Evolutionary conservation across 2,113 vertebrate species (phyloP), one percentile per base, ranked within the genome.

Genomic region (Rhinolophus ferrumequinum): DNA sequence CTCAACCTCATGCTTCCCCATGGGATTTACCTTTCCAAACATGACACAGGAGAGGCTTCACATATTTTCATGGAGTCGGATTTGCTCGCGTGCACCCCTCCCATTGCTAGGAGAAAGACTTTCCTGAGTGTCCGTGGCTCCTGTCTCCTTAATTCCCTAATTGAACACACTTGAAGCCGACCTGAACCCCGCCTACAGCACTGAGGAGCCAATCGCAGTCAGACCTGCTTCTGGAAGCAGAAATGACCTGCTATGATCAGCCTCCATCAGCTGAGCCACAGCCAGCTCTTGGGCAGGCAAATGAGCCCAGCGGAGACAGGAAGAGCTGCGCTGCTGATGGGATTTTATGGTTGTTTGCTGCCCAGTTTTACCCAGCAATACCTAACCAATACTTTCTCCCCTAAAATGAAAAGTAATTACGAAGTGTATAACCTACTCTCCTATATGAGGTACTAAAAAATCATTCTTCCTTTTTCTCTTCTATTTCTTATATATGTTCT

Each of bases 101-200:
- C 35, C 54, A 19, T 41, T 64, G 13, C 18, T n/a, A 3, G 4
- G 6, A 72, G 24, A 28, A 79, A n/a, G 56, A 28, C 26, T 41
- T 85, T n/a, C 19, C 44, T 19, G 26, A 67, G 10, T 26, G 13
- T n/a, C 38, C 67, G 13, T 16, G 41, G 28, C 35, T 89, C 24
- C 13, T 91, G 62, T 16, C 24, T 50, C 8, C 33, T 44, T 26
- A 33, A 69, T 85, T 80, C 5, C 7, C 47, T 4, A 13, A 24
- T 0, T 73, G 50, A 80, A 22, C 28, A 44, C 47, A 44, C 18
- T 47, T 44, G 35, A 81, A 73, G 15, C 16, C 3, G 5, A 56
- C 3, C 6, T 28, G 44, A 13, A 6, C 18, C 18, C 10, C 12
- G 11, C 41, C 30, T 6, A 21, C 0, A 50, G 18, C 30, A 26